A percentile compares a stretch with the other conserved stretches of the same genome.
Conservation (phyloP, 2,888 invertebrate species). For the Tinea trinotella region DNA sequence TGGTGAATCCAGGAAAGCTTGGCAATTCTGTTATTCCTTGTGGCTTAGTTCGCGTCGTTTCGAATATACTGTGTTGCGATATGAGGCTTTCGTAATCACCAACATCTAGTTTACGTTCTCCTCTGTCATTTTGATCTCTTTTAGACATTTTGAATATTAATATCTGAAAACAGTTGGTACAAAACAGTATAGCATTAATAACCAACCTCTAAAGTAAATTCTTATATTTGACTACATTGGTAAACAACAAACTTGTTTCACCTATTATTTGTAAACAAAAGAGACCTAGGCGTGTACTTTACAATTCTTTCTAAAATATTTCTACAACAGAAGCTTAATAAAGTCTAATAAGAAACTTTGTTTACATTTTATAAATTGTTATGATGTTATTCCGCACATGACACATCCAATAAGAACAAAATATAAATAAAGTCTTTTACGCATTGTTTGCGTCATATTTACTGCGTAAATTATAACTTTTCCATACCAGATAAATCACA, state of each 20-base stretch:
- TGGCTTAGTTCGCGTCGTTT: conserved; percentile 53
- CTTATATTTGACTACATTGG: background rate
- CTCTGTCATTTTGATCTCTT: conserved; percentile 60
- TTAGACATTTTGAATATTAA: conserved; percentile 50
- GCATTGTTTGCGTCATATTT: conserved; percentile 11
- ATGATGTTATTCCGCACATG: background rate
- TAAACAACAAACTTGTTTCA: conserved; percentile 12
- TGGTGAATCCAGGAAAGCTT: conserved; percentile 65
- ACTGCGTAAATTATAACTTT: background rate
- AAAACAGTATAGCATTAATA: background rate
- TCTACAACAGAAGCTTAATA: background rate
- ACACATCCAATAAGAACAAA: background rate
- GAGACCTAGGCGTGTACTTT: background rate
- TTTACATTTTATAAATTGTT: too few species aligned
- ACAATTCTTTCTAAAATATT: background rate
- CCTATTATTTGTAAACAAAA: conserved; percentile 13
- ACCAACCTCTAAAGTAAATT: background rate
- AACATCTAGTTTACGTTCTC: conserved; percentile 61
- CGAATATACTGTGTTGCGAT: conserved; percentile 66
- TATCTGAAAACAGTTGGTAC: conserved; percentile 19
- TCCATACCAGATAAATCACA: background rate
- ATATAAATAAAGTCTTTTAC: background rate
- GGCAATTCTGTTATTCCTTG: conserved; percentile 47
- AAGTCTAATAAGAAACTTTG: too few species aligned
- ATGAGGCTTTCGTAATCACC: conserved; percentile 66